Base-by-base conservation (phyloP, 92 coral and sea anemone genomes). In the Siderastrea radians region DNA sequence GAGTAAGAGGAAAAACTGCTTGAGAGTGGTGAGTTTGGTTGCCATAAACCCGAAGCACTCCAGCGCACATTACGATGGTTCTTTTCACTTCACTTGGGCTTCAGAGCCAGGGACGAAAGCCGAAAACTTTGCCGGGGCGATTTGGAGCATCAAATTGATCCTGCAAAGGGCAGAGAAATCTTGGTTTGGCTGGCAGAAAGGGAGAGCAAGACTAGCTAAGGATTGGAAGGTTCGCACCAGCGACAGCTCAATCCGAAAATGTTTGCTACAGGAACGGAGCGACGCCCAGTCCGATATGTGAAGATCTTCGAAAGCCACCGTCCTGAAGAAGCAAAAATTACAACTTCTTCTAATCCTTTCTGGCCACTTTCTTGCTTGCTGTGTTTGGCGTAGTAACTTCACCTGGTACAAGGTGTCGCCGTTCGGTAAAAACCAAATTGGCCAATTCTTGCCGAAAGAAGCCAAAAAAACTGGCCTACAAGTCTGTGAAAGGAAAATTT, bases 251-350 rank as follows among this genome's bases (percentile, higher is more conserved):
- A 26, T 66, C 77, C 74, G 57, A 43, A 74, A 64, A 48, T 80
- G 1, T 90, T 81, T 44, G 91, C 91, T 6, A 93, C 93, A 6
- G 85, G 61, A 44, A 65, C 86, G 2, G 87, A 78, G n/a, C 82
- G 88, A 79, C 86, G 96, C 69, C 85, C 93, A 0, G 63, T 93
- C 15, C 54, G 71, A 19, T 83, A 46, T 43, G 83, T 86, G 82
- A 93, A 89, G 82, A 46, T 70, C 1, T 89, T 92, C 54, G 52
- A 17, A 38, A 85, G 86, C 64, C 95, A 93, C 78, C 74, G 93
- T 49, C 93, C 89, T 14, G 86, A 9, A 5, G 74, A 89, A 64
- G 90, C 90, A 67, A 12, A 83, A 82, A 26, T 26, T 26, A 26
- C 38, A 26, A 26, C 38, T 13, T 74, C 85, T 12, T 84, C 89